Percentiles rank a stretch among this genome's conserved stretches.
These are phyloP conservation scores for Zophobas atratus DNA, from an alignment of 1,140 invertebrate species.

Conservation along the genomic window DNA sequence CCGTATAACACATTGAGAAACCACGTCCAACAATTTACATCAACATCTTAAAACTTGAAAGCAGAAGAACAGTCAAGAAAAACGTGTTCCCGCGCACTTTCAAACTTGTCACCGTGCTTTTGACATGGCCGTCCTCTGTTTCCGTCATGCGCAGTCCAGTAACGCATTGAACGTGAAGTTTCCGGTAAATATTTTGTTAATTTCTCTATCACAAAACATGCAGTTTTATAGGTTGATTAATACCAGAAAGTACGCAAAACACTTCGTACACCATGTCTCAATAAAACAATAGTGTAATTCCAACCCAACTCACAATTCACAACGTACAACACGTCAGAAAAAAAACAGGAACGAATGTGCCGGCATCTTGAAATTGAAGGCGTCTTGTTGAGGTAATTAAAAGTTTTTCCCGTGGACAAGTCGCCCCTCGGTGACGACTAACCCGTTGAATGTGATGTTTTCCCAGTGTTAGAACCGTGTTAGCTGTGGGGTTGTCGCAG, in stretches of 20 bases:
- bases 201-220: conserved; percentile 38
- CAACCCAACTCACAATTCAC: background rate
- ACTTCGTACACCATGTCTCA: background rate
- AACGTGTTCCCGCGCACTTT: too few species aligned
- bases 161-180: conserved; percentile 45
- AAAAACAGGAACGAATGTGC: conserved; percentile 19
- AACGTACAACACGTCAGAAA: conserved; percentile 15
- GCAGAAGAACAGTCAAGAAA: too few species aligned
- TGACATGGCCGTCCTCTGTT: conserved; percentile 1
- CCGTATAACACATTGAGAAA: too few species aligned
- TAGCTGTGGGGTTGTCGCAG: background rate
- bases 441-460: background rate
- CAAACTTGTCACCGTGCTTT: background rate
- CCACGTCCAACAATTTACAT: too few species aligned
- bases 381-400: conserved; percentile 34
- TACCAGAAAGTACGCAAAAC: background rate
- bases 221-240: conserved; percentile 25
- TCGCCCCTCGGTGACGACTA: background rate
- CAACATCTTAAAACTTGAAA: too few species aligned
- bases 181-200: conserved; percentile 63
- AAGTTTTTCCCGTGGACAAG: background rate
- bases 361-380: conserved; percentile 38
- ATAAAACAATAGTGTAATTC: conserved; percentile 16
- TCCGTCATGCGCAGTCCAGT: conserved; percentile 58
- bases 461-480: too few species aligned